Evolutionary conservation across 2,113 vertebrate species (phyloP), one percentile per base, ranked within the genome.

Genomic region (Rhegmatorhina hoffmannsi): DNA sequence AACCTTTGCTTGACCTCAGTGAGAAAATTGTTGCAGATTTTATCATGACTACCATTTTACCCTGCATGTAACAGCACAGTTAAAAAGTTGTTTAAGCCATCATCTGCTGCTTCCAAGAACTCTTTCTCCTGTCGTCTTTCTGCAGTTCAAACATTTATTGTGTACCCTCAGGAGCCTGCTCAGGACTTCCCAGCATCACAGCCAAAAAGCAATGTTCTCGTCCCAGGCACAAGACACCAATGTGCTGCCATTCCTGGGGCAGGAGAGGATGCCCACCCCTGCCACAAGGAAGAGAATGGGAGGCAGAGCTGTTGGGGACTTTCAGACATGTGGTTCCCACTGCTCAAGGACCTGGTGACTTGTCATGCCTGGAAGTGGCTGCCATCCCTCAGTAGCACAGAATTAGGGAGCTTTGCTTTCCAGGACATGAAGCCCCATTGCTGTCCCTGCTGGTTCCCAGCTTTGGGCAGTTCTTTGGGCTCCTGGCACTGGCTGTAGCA

Each of bases 201-300:
- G 28, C 33, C 60, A 73, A 40, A 60, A 78, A 68, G 20, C 50
- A 59, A 13, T 0, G 1, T 64, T 80, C 52, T 26, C 28, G 7
- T 76, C 44, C 46, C 26, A 55, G 63, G 31, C 28, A 29, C 1
- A 4, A 55, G 46, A 67, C 3, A 3, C 26, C 44, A 53, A 24
- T 6, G 0, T 1, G 1, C 6, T 67, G 12, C 19, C 33, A 8
- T 46, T 70, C 11, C 50, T 72, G 17, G 0, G 0, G 14, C 58
- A 46, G 26, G 29, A 75, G 10, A 11, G 23, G 9, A 17, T 26
- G 12, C 36, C 21, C 44, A 18, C 20, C 6, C n/a, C 20, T 76
- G 44, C n/a, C 25, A 14, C 38, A 40, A 64, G 46, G 40, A 44
- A 62, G 28, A 75, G 36, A 1, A 0, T 9, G 18, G 67, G 28